Conservation (phyloP, 2,113 vertebrate species). For the Strix aluco region DNA sequence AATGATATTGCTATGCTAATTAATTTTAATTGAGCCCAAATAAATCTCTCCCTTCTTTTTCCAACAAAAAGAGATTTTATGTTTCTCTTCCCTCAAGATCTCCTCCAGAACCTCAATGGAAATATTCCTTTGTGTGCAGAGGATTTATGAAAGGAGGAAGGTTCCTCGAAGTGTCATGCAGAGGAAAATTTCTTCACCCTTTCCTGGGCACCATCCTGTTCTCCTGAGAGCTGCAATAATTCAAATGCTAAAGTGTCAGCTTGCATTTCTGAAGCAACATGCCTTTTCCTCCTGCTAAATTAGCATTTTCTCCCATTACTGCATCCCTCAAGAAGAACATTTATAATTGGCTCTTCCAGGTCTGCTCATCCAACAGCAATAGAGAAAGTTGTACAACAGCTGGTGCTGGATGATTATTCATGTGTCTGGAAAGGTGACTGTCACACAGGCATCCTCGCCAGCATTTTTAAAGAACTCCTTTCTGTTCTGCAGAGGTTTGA, state of each 20-base stretch:
- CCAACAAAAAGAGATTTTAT: neutral
- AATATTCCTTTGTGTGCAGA: neutral
- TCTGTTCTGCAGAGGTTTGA: too few species aligned
- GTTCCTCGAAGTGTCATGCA: neutral
- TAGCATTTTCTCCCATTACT: neutral
- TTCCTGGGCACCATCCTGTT: neutral
- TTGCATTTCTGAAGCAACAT: neutral
- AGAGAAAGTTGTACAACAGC: neutral
- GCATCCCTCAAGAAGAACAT: neutral
- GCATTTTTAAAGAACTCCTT: neutral
- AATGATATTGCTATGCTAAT: neutral
- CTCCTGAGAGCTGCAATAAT: neutral
- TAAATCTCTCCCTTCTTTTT: neutral
- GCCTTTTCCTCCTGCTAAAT: neutral
- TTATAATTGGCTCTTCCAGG: neutral
- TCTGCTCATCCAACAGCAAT: neutral
- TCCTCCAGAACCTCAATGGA: neutral
- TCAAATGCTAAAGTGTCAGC: neutral
- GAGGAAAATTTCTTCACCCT: neutral
- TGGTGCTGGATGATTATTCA: neutral
- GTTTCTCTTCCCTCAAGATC: neutral
- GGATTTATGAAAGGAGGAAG: neutral
- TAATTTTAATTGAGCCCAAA: neutral
- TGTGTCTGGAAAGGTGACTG: neutral
- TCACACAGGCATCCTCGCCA: fast-evolving